These are phyloP conservation scores for Arion vulgaris DNA, from an alignment of 1,140 invertebrate species.

Conservation along the genomic window DNA sequence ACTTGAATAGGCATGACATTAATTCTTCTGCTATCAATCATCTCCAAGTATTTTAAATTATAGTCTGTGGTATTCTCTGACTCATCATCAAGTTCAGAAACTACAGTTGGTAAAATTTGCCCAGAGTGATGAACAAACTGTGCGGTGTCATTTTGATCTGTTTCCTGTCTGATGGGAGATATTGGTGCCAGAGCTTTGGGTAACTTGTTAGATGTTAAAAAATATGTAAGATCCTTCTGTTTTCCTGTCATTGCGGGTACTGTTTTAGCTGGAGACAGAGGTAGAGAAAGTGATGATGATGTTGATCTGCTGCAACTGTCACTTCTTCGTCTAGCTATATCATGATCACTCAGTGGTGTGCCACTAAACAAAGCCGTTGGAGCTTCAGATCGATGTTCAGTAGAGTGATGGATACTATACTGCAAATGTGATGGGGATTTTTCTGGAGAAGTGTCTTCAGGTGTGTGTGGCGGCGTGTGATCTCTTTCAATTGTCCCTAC, in stretches of 20 bases:
- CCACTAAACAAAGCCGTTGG: conserved; percentile 3
- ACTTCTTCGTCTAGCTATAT: background rate
- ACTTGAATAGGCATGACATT: background rate
- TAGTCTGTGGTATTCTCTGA: background rate
- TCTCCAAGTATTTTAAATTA: background rate
- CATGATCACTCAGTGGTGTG: background rate
- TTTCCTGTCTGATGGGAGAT: background rate
- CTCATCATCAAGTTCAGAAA: background rate
- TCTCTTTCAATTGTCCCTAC: background rate
- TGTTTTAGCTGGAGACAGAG: background rate
- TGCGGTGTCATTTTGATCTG: background rate
- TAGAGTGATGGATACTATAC: background rate
- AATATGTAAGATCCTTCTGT: background rate
- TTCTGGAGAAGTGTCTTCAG: background rate
- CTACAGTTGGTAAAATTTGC: background rate
- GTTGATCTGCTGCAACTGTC: background rate
- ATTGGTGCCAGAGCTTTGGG: background rate
- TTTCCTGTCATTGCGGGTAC: background rate
- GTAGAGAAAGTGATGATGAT: background rate
- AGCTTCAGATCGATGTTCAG: background rate
- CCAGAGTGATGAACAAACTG: background rate
- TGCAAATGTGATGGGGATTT: background rate
- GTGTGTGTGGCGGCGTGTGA: background rate
- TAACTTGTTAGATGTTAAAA: background rate
- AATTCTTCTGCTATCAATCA: background rate